Conservation (phyloP, 2,113 vertebrate genomes). For the Gracilinanus agilis region DNA sequence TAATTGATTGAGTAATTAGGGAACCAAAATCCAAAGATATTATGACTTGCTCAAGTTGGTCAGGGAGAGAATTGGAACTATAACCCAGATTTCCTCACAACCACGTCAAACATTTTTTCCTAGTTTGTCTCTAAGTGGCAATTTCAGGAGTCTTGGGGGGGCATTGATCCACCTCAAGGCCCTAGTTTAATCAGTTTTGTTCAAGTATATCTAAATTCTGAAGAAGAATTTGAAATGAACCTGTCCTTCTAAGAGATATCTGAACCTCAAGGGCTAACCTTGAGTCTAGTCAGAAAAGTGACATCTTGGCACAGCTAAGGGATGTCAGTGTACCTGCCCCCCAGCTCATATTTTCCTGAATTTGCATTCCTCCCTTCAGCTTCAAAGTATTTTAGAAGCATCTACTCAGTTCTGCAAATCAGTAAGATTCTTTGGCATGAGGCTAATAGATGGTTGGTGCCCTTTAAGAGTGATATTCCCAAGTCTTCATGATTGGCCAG, state of each 20-base stretch:
- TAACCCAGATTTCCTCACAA: neutral
- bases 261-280: neutral
- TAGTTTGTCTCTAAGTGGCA: neutral
- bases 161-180: too few species aligned
- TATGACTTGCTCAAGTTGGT: too few species aligned
- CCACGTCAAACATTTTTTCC: neutral
- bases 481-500: neutral
- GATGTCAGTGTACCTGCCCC: neutral
- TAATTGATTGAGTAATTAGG: neutral
- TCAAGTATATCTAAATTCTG: neutral
- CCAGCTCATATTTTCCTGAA: neutral
- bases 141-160: neutral
- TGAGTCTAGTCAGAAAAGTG: neutral
- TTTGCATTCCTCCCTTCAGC: neutral
- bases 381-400: neutral
- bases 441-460: neutral
- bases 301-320: neutral
- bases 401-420: neutral
- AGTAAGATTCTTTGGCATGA: neutral
- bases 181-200: too few species aligned
- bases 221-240: neutral
- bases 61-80: too few species aligned
- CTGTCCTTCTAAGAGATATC: too few species aligned
- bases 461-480: neutral
- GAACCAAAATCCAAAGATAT: too few species aligned